These are phyloP conservation scores for Nesometra sesokonis DNA, from an alignment of 35 echinoderm and acorn worm species.

Conservation along the genomic window DNA sequence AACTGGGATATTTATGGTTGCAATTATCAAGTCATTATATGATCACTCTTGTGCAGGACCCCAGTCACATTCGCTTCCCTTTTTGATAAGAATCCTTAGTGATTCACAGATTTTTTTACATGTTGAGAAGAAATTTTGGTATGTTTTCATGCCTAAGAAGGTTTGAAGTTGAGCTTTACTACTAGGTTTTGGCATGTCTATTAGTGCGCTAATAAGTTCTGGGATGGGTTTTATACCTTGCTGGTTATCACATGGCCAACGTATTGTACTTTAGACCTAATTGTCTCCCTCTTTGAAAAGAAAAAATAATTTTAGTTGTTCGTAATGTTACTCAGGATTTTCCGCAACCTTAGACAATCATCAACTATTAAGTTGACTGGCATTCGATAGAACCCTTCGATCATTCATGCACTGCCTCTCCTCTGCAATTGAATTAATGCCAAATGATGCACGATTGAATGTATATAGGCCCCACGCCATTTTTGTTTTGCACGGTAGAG, in stretches of 20 bases:
- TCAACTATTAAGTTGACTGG: background rate
- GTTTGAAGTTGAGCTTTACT: background rate
- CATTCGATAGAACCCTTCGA: background rate
- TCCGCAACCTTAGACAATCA: background rate
- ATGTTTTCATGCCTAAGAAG: background rate
- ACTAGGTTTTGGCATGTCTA: background rate
- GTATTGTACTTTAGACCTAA: slow-evolving; percentile 7
- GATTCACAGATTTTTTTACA: background rate
- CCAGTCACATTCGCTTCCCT: slow-evolving; percentile 8
- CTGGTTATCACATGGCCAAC: slow-evolving; percentile 18
- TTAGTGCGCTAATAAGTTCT: background rate
- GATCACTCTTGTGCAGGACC: background rate
- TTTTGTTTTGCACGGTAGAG: too few species aligned
- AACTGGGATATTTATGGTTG: too few species aligned
- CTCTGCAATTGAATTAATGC: background rate
- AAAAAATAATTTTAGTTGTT: background rate
- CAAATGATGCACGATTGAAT: background rate
- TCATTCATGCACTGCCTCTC: background rate
- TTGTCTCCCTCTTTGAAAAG: background rate
- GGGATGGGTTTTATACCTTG: slow-evolving; percentile 13
- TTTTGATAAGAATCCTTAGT: slow-evolving; percentile 9
- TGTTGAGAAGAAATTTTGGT: slow-evolving; percentile 20
- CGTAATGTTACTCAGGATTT: background rate
- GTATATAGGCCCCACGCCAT: background rate
- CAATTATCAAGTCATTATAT: background rate